Evolutionary conservation across 2,888 invertebrate genomes (phyloP), one percentile per base, ranked within the genome.

Genomic region (Galerucella calmariensis): DNA sequence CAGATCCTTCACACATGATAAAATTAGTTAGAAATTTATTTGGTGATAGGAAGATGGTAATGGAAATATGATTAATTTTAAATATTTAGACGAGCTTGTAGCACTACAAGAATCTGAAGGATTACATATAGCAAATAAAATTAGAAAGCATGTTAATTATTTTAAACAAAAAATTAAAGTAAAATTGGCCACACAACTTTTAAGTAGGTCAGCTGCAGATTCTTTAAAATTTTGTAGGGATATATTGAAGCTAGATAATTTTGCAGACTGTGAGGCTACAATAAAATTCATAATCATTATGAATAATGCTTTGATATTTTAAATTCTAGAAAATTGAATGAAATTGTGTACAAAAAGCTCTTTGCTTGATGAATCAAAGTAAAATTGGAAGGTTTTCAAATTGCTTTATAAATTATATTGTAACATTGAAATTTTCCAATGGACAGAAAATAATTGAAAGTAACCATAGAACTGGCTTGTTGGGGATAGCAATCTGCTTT

Each of bases 261-360:
- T 82, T 74, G 6, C 76, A 73, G 68, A 69, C 4, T 74, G 77
- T 53, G 66, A 53, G 41, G 74, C 78, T 9, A 81, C 81, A 65
- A 69, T 78, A n/a, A 14, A 73, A 46, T 82, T 80, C 73, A 69
- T 81, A 12, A 65, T 62, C 69, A 67, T 62, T 46, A 69, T 81
- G 11, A 79, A 83, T 71, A 75, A 78, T 69, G 53, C 79, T 82
- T 82, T 70, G 81, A 82, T 77, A 77, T 81, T 48, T 74, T 81
- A 10, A 81, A 82, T 74, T 78, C 77, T 16, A 77, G 76, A 67
- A 78, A 74, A 74, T 9, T 73, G 12, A 44, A 53, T 6, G 67
- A 67, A 44, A 8, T 59, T 35, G 14, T 14, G 24, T 73, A 73
- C 41, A 73, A 73, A 73, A 68, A 63, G 62, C 73, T 16, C 24